phyloP scores from a whole-genome alignment of 2,888 invertebrate genomes.

The Caenorhabditis imperialis region DNA sequence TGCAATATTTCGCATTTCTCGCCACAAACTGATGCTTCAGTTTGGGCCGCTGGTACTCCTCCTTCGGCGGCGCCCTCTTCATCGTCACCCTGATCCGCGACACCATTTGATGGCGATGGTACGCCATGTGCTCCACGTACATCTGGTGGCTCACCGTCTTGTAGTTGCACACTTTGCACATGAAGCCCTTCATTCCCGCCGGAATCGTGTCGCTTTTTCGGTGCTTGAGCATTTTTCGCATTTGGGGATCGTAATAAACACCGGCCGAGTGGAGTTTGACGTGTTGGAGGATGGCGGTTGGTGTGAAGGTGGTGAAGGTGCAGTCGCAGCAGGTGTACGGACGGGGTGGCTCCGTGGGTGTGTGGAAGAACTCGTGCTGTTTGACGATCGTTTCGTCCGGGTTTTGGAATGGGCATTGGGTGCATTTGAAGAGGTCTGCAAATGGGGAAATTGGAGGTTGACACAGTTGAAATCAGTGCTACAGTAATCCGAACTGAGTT shows the following conservation, averaged over 20 bases:
- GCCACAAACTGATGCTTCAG: constrained; percentile 24
- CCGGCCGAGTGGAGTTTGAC: constrained; percentile 22
- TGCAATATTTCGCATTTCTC: constrained; percentile 31
- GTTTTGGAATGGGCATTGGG: constrained; percentile 56
- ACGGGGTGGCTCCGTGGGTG: constrained; percentile 33
- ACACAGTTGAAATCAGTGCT: too few species aligned
- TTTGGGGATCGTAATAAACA: neutral
- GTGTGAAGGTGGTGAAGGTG: constrained; percentile 36
- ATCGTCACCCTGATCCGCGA: constrained; percentile 62
- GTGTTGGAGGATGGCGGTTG: constrained; percentile 14
- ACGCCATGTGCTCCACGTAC: constrained; percentile 59
- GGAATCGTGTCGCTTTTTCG: constrained; percentile 56
- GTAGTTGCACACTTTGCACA: constrained; percentile 65
- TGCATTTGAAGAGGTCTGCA: constrained; percentile 37
- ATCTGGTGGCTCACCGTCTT: constrained; percentile 46
- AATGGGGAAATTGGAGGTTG: too few species aligned
- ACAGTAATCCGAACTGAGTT: too few species aligned
- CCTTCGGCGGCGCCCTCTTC: constrained; percentile 61
- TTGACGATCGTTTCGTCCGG: constrained; percentile 31
- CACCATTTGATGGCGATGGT: constrained; percentile 62
- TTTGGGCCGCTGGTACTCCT: constrained; percentile 45
- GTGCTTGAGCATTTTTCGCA: neutral
- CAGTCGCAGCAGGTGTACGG: constrained; percentile 64
- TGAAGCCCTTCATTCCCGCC: constrained; percentile 52
- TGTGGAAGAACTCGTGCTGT: constrained; percentile 63